Evolutionary conservation across 2,113 vertebrate species (phyloP), one percentile per base, ranked within the genome.

Genomic region (Leucoraja erinaceus): DNA sequence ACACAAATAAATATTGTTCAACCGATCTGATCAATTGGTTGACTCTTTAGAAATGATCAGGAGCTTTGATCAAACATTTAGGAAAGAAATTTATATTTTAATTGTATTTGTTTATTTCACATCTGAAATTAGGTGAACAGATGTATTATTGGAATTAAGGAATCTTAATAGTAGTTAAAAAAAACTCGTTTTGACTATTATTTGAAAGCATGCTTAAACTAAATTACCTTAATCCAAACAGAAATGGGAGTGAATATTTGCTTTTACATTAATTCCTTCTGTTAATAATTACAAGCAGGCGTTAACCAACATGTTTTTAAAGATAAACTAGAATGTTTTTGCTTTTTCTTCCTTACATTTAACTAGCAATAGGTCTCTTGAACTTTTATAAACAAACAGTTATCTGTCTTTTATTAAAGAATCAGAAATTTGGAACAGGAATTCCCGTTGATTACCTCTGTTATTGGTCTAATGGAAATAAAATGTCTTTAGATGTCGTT

Each of bases 191-290:
- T 88, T 63, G n/a, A 4, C 14, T 86, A 25, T 61, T 86, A 61
- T 56, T 10, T 25, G 8, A 25, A 61, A 54, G 9, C 28, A 54
- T 84, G 54, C 28, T 11, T 88, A n/a, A 88, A 6, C 59, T 66
- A n/a, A 66, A 63, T 88, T 88, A 63, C 59, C 63, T 86, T 88
- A 12, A 16, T 66, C 31, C 83, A 66, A n/a, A 86, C 61, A 88
- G 1, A 12, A 63, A 88, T 88, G 83, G 83, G 59, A 66, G 28
- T 28, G 83, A 63, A 63, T 88, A 28, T 88, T 88, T 88, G 83
- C 59, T 86, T 86, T 86, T 86, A 25, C 56, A 16, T 86, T 11
- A 86, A 28, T 86, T 16, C 54, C 25, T 25, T 56, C 47, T 56
- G 79, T 83, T 88, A 63, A 63, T 63, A 12, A 63, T 63, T 88